A percentile compares a stretch with the other conserved stretches of the same genome.
Conservation (phyloP, 1,140 invertebrate genomes). For the Psilanteris sp. region DNA sequence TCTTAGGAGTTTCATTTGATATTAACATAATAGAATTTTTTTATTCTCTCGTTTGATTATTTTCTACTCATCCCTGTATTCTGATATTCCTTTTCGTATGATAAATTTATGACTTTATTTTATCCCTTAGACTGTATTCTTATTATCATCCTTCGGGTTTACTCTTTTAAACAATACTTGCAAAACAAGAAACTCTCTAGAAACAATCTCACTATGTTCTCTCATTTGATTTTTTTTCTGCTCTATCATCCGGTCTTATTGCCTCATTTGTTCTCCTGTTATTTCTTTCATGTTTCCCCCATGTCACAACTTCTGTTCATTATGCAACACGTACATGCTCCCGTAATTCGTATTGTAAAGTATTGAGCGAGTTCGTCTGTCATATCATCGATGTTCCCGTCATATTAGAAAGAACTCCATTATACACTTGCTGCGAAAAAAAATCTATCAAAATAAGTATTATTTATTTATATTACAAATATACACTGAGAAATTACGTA, state of each 20-base stretch:
- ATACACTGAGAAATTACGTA: too few species aligned
- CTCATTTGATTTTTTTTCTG: constrained; percentile 9
- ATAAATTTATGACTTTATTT: constrained; percentile 16
- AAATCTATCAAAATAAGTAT: too few species aligned
- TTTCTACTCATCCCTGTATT: constrained; percentile 9
- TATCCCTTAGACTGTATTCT: constrained; percentile 2
- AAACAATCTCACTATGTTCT: neutral
- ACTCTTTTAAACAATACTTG: constrained; percentile 1
- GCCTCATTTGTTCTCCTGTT: constrained; percentile 47
- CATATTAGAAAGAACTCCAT: too few species aligned
- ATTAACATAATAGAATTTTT: constrained; percentile 10
- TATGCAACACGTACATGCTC: constrained; percentile 33
- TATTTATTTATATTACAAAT: too few species aligned
- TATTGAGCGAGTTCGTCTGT: constrained; percentile 32
- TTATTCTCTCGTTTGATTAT: constrained; percentile 4
- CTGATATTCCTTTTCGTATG: constrained; percentile 1
- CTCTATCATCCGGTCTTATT: constrained; percentile 32
- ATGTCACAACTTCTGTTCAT: constrained; percentile 10
- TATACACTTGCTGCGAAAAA: too few species aligned
- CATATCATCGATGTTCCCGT: constrained; percentile 25
- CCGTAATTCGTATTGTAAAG: constrained; percentile 15
- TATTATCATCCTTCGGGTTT: neutral
- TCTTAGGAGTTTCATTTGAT: too few species aligned
- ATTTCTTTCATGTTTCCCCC: constrained; percentile 5
- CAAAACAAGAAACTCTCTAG: constrained; percentile 15